A percentile compares a stretch with the other conserved stretches of the same genome.
Evolutionary conservation across 2,113 vertebrate genomes (phyloP).

Genomic region (Canis aureus): DNA sequence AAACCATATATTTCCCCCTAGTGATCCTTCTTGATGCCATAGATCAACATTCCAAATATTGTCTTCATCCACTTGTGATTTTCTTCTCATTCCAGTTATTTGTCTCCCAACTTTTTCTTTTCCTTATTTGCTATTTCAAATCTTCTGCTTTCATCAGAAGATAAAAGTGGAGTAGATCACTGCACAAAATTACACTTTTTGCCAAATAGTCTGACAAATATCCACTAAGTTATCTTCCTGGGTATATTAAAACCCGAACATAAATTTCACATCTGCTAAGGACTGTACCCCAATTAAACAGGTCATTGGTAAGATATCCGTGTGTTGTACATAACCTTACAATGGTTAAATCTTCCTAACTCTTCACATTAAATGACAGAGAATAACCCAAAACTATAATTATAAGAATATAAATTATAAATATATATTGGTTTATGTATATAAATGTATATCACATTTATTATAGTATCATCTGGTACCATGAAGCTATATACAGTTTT

Average conservation of each 20-base stretch:
- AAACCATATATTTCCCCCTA: fast-evolving
- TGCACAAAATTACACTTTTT: neutral
- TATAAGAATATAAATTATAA: neutral
- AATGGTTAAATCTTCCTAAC: neutral
- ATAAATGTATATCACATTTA: neutral
- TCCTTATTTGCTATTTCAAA: conserved; percentile 38
- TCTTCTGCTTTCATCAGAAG: neutral
- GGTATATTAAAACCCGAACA: neutral
- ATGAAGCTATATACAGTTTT: neutral
- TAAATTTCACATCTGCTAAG: neutral
- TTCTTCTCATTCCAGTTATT: neutral
- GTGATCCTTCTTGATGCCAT: neutral
- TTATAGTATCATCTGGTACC: neutral
- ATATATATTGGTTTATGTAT: neutral
- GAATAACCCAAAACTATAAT: conserved; percentile 20
- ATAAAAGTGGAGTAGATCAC: neutral
- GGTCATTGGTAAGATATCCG: neutral
- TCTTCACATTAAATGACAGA: neutral
- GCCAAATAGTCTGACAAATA: neutral
- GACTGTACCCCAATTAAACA: neutral
- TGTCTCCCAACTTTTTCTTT: neutral
- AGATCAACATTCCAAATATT: neutral
- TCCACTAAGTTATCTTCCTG: neutral
- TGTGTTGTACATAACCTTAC: neutral
- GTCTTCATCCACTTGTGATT: neutral